Evolutionary conservation across 2,797 vertebrate species (phyloP).

Genomic region (Eulemur albifrons): DNA sequence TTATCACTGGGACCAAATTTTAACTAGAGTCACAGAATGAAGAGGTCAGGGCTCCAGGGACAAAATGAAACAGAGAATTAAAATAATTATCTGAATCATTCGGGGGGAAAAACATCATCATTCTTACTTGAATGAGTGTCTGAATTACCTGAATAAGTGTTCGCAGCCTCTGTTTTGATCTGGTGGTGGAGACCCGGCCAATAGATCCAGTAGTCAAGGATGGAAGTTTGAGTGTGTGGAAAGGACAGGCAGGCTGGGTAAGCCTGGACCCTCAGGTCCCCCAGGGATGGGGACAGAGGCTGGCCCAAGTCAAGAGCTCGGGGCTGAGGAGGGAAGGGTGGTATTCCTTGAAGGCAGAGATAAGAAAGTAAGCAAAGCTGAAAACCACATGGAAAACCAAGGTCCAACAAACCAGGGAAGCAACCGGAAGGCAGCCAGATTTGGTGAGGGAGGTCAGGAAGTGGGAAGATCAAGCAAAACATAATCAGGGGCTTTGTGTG

Average conservation of each 20-base stretch:
- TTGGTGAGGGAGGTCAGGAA: background rate
- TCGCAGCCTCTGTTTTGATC: background rate
- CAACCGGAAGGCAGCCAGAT: background rate
- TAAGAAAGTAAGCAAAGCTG: constrained; percentile 27
- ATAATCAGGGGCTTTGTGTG: background rate
- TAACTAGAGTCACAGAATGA: constrained; percentile 13
- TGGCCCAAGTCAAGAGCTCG: background rate
- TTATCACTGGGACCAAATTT: constrained; percentile 44
- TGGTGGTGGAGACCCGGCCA: background rate
- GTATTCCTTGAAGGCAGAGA: background rate
- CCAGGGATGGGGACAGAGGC: background rate
- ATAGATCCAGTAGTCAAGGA: background rate
- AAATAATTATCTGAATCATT: constrained; percentile 35
- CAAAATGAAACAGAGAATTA: constrained; percentile 18
- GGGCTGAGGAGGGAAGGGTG: background rate
- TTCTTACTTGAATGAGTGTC: constrained; percentile 17
- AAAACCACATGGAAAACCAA: background rate
- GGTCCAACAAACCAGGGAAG: background rate
- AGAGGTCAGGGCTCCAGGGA: constrained; percentile 15
- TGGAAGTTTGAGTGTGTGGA: background rate
- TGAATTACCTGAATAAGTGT: constrained; percentile 17
- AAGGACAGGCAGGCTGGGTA: background rate
- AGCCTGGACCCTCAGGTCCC: background rate
- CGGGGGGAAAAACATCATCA: background rate
- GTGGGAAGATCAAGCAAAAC: background rate